Evolutionary conservation across 2,888 invertebrate genomes (phyloP).

Genomic region (Antheraea yamamai): DNA sequence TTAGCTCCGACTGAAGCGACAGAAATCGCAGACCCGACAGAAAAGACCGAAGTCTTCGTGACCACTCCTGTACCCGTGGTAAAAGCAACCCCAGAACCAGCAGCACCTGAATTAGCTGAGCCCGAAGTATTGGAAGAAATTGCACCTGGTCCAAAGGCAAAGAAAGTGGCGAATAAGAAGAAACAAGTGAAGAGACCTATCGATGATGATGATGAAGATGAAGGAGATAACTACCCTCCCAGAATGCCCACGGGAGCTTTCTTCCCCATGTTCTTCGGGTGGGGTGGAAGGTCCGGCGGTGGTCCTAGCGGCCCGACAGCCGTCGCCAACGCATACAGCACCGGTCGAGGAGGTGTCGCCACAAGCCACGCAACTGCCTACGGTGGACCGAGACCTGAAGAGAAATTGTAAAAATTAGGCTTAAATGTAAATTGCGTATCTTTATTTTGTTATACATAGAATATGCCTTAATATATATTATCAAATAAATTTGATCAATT

Average conservation of each 20-base stretch:
- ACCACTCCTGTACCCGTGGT: constrained; percentile 55
- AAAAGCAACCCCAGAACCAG: constrained; percentile 16
- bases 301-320: constrained; percentile 85
- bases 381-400: constrained; percentile 81
- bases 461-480: constrained; percentile 32
- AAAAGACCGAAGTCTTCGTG: constrained; percentile 53
- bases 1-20: constrained; percentile 51
- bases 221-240: constrained; percentile 73
- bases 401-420: constrained; percentile 40
- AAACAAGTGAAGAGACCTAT: constrained; percentile 65
- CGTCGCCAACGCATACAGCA: constrained; percentile 88
- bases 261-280: constrained; percentile 86
- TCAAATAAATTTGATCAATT: constrained; percentile 20
- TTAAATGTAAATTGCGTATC: constrained; percentile 37
- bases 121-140: constrained; percentile 67
- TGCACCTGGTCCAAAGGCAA: constrained; percentile 55
- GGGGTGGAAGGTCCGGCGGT: constrained; percentile 64
- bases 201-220: constrained; percentile 75
- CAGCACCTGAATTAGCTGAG: constrained; percentile 64
- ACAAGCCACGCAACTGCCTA: constrained; percentile 88
- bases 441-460: constrained; percentile 35
- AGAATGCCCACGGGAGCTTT: constrained; percentile 80
- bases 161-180: constrained; percentile 64
- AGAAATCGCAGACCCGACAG: constrained; percentile 61
- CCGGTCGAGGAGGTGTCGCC: constrained; percentile 86